A percentile compares a stretch with the other conserved stretches of the same genome.
Conservation (phyloP, 2,797 vertebrate genomes). For the Craterocephalus amniculus region DNA sequence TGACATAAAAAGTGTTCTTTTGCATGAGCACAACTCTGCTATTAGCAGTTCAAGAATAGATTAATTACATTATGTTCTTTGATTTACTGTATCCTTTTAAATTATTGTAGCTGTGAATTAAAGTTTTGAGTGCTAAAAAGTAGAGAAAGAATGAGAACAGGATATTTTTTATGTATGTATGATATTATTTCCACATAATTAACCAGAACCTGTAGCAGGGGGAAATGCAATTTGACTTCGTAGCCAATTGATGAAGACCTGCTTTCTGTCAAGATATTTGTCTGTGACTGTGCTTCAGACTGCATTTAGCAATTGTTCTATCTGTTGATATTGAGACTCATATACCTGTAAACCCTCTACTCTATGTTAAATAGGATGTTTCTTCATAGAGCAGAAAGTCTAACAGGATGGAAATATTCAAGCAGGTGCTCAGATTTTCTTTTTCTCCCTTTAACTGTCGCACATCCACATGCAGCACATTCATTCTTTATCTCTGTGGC, state of each 20-base stretch:
- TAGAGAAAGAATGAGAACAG: not conserved
- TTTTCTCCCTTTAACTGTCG: conserved; percentile 11
- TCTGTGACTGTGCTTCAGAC: conserved; percentile 4
- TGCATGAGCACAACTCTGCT: not conserved
- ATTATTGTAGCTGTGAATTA: not conserved
- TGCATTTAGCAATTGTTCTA: not conserved
- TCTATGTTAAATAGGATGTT: not conserved
- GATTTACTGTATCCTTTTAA: not conserved
- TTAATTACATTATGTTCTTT: not conserved
- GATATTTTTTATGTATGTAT: not conserved
- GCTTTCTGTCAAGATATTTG: not conserved
- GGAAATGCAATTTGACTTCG: too few species aligned
- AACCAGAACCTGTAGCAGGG: not conserved
- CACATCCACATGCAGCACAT: conserved; percentile 1
- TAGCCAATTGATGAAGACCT: not conserved
- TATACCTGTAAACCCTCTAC: too few species aligned
- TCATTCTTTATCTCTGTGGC: conserved; percentile 39
- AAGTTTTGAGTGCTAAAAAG: not conserved
- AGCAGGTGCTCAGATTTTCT: not conserved
- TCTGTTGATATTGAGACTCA: not conserved
- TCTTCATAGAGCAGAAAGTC: conserved; percentile 1
- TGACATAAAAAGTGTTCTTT: not conserved
- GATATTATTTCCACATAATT: not conserved
- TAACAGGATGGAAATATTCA: conserved; percentile 3
- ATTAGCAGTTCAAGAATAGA: not conserved